Evolutionary conservation across 35 echinoderm and acorn worm genomes (phyloP).

Genomic region (Lytechinus variegatus): DNA sequence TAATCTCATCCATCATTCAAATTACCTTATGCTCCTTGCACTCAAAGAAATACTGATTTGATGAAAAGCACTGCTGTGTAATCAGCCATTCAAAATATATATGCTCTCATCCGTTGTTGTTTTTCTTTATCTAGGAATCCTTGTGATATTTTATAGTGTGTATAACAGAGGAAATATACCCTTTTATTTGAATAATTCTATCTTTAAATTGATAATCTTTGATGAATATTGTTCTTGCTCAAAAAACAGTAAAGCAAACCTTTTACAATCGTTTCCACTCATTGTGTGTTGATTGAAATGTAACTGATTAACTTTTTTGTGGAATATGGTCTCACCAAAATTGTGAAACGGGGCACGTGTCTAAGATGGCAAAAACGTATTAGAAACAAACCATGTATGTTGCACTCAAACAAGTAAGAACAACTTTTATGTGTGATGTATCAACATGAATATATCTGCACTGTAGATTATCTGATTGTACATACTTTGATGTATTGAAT

Average conservation of each 20-base stretch:
- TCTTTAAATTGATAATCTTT: background rate
- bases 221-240: slow-evolving; percentile 2
- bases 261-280: background rate
- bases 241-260: slow-evolving; percentile 11
- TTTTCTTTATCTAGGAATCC: background rate
- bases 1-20: background rate
- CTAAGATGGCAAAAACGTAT: background rate
- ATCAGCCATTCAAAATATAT: background rate
- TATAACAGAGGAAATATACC: background rate
- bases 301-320: background rate
- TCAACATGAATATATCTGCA: background rate
- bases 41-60: background rate
- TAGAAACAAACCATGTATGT: background rate
- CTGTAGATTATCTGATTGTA: slow-evolving; percentile 33
- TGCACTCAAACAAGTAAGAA: slow-evolving; percentile 6
- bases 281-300: slow-evolving; percentile 12
- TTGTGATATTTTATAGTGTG: background rate
- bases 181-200: background rate
- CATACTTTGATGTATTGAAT: slow-evolving; percentile 32
- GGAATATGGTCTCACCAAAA: background rate
- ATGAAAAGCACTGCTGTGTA: background rate
- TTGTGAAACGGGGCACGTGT: background rate
- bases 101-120: background rate
- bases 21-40: background rate
- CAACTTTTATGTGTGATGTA: background rate